Evolutionary conservation across 2,797 vertebrate species (phyloP), one percentile per base, ranked within the genome.

Genomic region (Mastacembelus armatus): DNA sequence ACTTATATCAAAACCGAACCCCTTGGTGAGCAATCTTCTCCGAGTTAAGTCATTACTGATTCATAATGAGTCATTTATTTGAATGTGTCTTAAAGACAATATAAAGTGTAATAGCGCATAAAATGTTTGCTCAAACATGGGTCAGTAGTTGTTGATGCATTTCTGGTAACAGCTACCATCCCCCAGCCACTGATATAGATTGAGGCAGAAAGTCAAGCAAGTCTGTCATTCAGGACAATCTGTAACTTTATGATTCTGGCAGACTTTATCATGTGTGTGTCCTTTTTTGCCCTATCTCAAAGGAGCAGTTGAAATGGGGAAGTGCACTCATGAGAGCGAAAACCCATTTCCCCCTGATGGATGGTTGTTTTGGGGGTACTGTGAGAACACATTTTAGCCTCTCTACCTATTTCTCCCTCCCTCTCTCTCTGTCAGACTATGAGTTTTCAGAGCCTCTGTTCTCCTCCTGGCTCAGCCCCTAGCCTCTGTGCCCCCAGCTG

Each of bases 361-460:
- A 69, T 71, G 30, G 5, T 39, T 52, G 32, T 40, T 52, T 59
- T 14, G 22, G 19, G 52, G 35, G 16, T 59, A 75, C 30, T 47
- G 45, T 73, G 36, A 44, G 35, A 67, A 38, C 26, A 51, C 16
- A 67, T 40, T 73, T 74, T 56, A 44, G 38, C 33, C 45, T 56
- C 27, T 62, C 38, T 35, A 33, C 26, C 19, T 15, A 40, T 27
- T 55, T 26, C 36, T 36, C 42, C 50, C 24, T 22, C 38, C 44
- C 47, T 36, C 19, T 47, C 51, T 56, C 7, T 52, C 40, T 68
- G 33, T 54, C 38, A 21, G 48, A 36, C 54, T 42, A 33, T 61
- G 64, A 40, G 44, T 76, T 69, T 74, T 58, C 52, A 74, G 33
- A 66, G 73, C 64, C 47, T 78, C 60, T 77, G 66, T 74, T 77